These are phyloP conservation scores for Columba livia DNA, from an alignment of 2,113 vertebrate genomes.

Conservation along the genomic window DNA sequence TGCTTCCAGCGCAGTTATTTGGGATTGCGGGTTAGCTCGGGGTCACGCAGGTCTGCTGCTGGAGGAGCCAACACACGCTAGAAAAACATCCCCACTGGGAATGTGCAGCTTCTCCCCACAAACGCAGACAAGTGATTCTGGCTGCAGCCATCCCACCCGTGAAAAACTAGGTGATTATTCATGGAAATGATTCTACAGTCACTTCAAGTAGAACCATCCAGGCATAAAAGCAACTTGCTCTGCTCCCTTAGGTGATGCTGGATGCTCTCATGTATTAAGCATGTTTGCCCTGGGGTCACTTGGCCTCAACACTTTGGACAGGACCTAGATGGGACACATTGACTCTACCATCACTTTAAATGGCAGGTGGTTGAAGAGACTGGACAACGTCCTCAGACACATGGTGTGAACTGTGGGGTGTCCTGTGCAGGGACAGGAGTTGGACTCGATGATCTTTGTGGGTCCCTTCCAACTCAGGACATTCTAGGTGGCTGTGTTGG, in stretches of 20 bases:
- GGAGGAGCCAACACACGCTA: neutral
- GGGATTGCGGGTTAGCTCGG: neutral
- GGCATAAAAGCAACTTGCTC: fast-evolving
- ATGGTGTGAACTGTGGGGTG: too few species aligned
- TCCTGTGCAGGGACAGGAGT: too few species aligned
- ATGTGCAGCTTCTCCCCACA: neutral
- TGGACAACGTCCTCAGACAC: too few species aligned
- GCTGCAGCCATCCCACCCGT: neutral
- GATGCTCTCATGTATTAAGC: neutral
- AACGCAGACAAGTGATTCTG: neutral
- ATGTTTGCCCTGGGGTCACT: neutral
- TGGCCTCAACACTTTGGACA: neutral
- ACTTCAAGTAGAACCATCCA: neutral
- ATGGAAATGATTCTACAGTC: neutral
- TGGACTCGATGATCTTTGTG: too few species aligned
- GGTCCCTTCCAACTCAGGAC: too few species aligned
- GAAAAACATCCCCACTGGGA: neutral
- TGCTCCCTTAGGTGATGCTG: fast-evolving
- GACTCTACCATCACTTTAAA: neutral
- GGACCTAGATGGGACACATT: fast-evolving
- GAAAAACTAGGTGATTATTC: neutral
- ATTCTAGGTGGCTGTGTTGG: neutral
- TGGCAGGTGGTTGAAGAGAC: too few species aligned
- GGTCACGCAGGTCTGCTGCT: neutral
- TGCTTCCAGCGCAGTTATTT: neutral